Evolutionary conservation across 2,888 invertebrate species (phyloP).

Genomic region (Cheilosia soror): DNA sequence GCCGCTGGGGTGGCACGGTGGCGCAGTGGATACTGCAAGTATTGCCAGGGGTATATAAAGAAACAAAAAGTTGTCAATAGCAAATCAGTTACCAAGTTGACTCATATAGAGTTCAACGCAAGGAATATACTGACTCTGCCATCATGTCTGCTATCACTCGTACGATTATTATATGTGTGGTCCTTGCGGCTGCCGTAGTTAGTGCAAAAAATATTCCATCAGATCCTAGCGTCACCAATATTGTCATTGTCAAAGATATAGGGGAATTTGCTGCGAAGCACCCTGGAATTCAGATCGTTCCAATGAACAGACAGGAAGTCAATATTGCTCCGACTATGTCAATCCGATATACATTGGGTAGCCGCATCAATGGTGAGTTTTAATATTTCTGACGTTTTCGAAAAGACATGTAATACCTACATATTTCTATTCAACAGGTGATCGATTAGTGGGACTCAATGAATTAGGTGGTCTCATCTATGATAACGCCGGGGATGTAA

Average conservation of each 20-base stretch:
- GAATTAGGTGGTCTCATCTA: no score
- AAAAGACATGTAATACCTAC: not conserved
- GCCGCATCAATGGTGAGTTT: conserved; percentile 79
- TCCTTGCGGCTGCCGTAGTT: conserved; percentile 26
- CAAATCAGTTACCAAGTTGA: no score
- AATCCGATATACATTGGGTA: conserved; percentile 80
- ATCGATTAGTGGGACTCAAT: conserved; percentile 77
- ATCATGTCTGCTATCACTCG: conserved; percentile 26
- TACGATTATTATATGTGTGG: conserved; percentile 29
- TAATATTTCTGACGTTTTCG: not conserved
- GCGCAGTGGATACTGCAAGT: no score
- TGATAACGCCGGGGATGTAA: conserved; percentile 78
- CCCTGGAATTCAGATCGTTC: conserved; percentile 78
- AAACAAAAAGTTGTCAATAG: no score
- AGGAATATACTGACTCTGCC: no score
- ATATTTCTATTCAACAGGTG: conserved; percentile 77
- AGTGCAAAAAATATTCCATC: conserved; percentile 33
- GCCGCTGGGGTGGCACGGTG: no score
- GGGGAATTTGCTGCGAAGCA: conserved; percentile 78
- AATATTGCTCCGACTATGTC: conserved; percentile 69
- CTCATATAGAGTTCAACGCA: no score
- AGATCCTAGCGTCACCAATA: conserved; percentile 58
- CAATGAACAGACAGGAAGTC: conserved; percentile 76
- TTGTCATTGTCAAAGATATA: conserved; percentile 79
- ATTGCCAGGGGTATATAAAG: no score